Evolutionary conservation across 2,888 invertebrate genomes (phyloP).

Genomic region (Cylloceria caligata): DNA sequence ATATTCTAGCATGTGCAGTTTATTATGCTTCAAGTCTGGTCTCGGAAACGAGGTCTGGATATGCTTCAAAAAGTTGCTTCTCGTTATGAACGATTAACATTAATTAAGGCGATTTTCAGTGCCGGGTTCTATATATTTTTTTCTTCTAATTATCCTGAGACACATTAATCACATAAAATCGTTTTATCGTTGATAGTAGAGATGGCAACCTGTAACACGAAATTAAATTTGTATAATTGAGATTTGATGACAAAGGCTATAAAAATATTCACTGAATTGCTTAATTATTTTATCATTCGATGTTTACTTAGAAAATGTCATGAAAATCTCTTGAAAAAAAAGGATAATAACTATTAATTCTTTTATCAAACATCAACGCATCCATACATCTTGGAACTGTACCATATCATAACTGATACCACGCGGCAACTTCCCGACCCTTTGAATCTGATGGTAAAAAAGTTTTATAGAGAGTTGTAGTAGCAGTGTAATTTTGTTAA

Average conservation of each 20-base stretch:
- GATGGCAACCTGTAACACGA: not conserved
- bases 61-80: not conserved
- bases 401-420: too few species aligned
- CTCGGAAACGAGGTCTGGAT: constrained; percentile 7
- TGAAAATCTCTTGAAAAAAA: not conserved
- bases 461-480: too few species aligned
- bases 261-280: not conserved
- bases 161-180: not conserved
- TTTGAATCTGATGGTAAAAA: too few species aligned
- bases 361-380: too few species aligned
- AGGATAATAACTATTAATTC: not conserved
- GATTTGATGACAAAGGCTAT: not conserved
- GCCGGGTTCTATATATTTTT: not conserved
- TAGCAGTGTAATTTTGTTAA: too few species aligned
- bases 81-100: not conserved
- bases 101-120: not conserved
- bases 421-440: too few species aligned
- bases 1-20: constrained; percentile 39
- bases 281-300: not conserved
- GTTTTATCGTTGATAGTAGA: not conserved
- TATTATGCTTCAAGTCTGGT: constrained; percentile 5
- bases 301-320: not conserved
- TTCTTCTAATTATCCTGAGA: not conserved
- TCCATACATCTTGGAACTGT: too few species aligned
- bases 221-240: not conserved